Base-by-base conservation (phyloP, 2,888 invertebrate genomes). In the Petrolisthes cinctipes region DNA sequence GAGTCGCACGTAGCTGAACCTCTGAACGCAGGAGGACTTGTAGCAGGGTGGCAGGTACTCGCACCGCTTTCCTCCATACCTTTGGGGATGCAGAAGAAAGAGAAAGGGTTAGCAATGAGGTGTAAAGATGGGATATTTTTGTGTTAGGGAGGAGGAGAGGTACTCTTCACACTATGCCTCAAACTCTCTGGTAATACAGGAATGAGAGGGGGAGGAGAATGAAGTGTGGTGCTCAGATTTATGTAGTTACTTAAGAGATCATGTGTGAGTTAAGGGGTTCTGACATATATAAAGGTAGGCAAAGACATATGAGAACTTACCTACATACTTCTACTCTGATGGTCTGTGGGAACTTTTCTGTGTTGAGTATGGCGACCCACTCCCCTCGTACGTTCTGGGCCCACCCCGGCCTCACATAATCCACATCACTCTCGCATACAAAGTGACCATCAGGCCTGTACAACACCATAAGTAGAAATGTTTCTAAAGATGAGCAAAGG, bases 11-110 rank as follows among this genome's bases (percentile, higher is more conserved):
- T 92, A 92, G 9, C 92, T 91, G 90, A 92, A 92, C 9, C 92
- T 91, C 84, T 92, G 92, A 53, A 92, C 91, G 87, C 92, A 92
- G 80, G 91, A 91, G 0, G 92, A 91, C 83, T 91, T 92, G 91
- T 91, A 92, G 87, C 92, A 92, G 0, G 92, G 92, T 23, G 92
- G 92, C 91, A 92, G 91, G 89, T 91, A 92, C 86, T 92, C 92
- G 83, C 92, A 92, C 84, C 92, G 91, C 89, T 92, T 92, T 57
- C 91, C 92, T 0, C 91, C 92, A 87, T 91, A 92, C 83, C 92
- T 92, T 37, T 37, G 37, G 37, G 37, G 37, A 37, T 37, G 37
- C 37, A 37, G 37, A 37, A 37, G 76, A 57, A 37, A 75, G 57
- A 75, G 76, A 84, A 76, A 75, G 76, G 53, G 83, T 53, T 23